phyloP scores from a whole-genome alignment of 1,140 invertebrate genomes.

The Pristionchus pacificus region DNA sequence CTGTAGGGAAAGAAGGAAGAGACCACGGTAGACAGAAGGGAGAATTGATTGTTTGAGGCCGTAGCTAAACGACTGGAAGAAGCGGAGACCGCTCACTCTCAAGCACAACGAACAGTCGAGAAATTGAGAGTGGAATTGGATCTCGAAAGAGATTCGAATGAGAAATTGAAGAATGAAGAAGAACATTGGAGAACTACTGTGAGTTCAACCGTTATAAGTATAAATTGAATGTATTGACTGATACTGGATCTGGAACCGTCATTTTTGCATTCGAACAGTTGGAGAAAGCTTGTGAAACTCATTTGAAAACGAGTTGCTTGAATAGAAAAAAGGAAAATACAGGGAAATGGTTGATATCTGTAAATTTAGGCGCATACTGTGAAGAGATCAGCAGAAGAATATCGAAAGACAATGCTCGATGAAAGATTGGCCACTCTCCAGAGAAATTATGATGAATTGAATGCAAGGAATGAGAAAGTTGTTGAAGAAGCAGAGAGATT shows the following conservation, averaged over 20 bases:
- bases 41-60: neutral
- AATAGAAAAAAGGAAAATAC: neutral
- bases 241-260: neutral
- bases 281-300: too few species aligned
- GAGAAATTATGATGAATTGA: slow-evolving; percentile 12
- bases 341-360: neutral
- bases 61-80: neutral
- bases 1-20: neutral
- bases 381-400: slow-evolving; percentile 18
- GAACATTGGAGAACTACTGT: slow-evolving; percentile 16
- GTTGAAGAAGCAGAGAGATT: slow-evolving; percentile 18
- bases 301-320: too few species aligned
- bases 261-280: too few species aligned
- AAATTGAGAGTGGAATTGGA: neutral
- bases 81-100: neutral
- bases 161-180: slow-evolving; percentile 7
- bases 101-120: neutral
- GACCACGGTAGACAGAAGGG: neutral
- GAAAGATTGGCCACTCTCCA: slow-evolving; percentile 15
- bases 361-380: slow-evolving; percentile 9
- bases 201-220: neutral
- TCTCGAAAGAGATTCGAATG: neutral
- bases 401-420: slow-evolving; percentile 15
- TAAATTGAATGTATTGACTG: neutral
- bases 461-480: slow-evolving; percentile 7